Evolutionary conservation across 2,113 vertebrate genomes (phyloP).

Genomic region (Laticauda laticaudata): DNA sequence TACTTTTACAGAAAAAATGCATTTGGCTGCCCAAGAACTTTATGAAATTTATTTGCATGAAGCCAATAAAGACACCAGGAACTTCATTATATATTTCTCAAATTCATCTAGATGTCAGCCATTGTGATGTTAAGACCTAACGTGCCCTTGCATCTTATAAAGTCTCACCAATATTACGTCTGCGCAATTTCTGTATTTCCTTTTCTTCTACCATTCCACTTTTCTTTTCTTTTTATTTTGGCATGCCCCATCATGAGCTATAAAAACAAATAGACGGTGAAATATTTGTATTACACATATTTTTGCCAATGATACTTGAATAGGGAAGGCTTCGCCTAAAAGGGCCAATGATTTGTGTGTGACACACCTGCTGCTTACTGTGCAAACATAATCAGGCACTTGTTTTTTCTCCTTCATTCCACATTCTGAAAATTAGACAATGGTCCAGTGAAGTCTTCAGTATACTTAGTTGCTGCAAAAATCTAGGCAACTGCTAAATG

Average conservation of each 20-base stretch:
- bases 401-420: neutral
- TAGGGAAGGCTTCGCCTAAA: neutral
- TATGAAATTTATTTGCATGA: neutral
- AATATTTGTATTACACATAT: neutral
- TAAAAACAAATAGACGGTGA: neutral
- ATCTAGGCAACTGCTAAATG: neutral
- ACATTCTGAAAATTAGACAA: neutral
- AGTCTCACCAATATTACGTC: neutral
- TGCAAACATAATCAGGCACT: neutral
- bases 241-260: neutral
- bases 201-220: neutral
- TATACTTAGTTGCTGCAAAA: neutral
- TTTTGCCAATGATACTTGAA: neutral
- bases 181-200: neutral
- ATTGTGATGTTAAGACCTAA: neutral
- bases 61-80: neutral
- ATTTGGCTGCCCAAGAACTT: neutral
- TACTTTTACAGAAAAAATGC: neutral
- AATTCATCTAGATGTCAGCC: neutral
- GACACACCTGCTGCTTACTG: neutral
- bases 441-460: neutral
- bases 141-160: neutral
- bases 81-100: neutral
- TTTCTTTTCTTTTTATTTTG: neutral
- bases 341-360: neutral